Base-by-base conservation (phyloP, 2,113 vertebrate species). In the Oryzias javanicus region DNA sequence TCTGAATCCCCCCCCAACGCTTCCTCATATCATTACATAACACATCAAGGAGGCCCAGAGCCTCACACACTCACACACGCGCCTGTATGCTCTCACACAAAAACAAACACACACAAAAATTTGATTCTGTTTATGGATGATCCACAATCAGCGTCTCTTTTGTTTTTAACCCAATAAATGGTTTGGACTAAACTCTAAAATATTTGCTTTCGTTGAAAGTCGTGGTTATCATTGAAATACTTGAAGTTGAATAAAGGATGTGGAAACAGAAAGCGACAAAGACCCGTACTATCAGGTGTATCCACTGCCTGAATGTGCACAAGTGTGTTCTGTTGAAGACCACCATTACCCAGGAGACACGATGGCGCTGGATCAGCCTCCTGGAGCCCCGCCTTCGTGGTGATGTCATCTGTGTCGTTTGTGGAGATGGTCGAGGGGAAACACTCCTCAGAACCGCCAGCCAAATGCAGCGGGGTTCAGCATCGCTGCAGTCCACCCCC, bases 401-500 rank as follows among this genome's bases (percentile, higher is more conserved):
- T 8, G 80, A 85, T 6, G 55, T 19, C 12, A 79, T 57, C 4
- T 80, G 53, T 6, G 63, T 67, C 1, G 42, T 66, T 19, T 19
- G 65, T 3, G 79, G 81, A 15, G 82, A 79, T 15, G 69, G 4
- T 5, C 8, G 35, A 51, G 77, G 72, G 1, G 80, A 82, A 14
- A 74, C 17, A 14, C 82, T 89, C 58, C 86, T 72, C 47, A 94
- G 88, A 65, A 82, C 93, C 2, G 92, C 94, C 77, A 98, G 73
- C 96, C 94, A 97, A 79, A 98, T 92, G 75, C 95, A 97, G 74
- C 94, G 92, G 14, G 96, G 96, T 78, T 96, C 94, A 0, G 93
- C 92, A 6, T 90, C 84, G 41, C 94, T 93, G 79, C 96, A 98
- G 88, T 97, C 95, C 86, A 97, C 94, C 4, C 95, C 95, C 6